Percentiles rank a stretch among this genome's conserved stretches.
phyloP scores from a whole-genome alignment of 2,113 vertebrate species.

The Theropithecus gelada region DNA sequence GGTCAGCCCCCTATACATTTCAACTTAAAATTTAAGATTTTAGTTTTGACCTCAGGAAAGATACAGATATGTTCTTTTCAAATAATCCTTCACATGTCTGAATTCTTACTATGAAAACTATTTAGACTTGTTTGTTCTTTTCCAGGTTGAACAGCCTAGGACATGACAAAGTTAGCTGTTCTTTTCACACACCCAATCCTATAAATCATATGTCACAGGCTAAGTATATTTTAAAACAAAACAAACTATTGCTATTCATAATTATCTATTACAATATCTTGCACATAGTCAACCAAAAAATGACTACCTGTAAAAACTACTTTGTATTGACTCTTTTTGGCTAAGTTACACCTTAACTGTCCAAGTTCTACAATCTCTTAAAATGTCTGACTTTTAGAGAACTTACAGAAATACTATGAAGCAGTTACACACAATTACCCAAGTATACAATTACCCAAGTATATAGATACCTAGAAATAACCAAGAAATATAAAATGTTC shows the following conservation, averaged over 20 bases:
- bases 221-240: slow-evolving; percentile 34
- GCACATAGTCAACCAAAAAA: slow-evolving; percentile 34
- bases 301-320: slow-evolving; percentile 26
- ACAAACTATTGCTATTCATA: background rate
- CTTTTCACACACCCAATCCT: background rate
- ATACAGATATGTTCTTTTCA: background rate
- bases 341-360: slow-evolving; percentile 8
- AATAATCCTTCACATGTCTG: background rate
- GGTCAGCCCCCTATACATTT: background rate
- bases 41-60: background rate
- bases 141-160: background rate
- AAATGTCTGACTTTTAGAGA: background rate
- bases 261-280: background rate
- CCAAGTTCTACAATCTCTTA: background rate
- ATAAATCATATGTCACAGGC: background rate
- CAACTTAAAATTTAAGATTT: background rate
- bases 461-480: background rate
- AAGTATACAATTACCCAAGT: background rate
- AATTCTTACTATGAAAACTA: background rate
- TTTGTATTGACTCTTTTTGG: background rate
- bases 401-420: background rate
- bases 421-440: background rate
- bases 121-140: background rate
- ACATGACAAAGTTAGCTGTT: background rate
- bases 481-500: background rate